Base-by-base conservation (phyloP, 2,113 vertebrate genomes). In the Aythya baeri region DNA sequence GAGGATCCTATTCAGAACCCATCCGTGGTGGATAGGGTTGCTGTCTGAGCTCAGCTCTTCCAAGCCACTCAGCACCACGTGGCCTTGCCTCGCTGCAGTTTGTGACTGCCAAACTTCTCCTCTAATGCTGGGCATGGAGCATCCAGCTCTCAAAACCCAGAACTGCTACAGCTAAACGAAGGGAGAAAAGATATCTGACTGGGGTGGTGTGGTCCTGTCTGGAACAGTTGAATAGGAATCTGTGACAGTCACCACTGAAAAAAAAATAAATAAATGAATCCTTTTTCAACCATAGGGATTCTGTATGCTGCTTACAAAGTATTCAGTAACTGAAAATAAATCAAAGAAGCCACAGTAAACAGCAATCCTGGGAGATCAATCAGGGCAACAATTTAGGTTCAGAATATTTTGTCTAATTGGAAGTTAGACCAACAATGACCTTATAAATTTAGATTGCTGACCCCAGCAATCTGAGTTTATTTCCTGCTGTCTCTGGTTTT, bases 11-110 rank as follows among this genome's bases (percentile, higher is more conserved):
- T 62, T 74, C 16, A 8, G 31, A n/a, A 36, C 34, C 81, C 44
- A 29, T 57, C 34, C 22, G 72, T 44, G 7, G 22, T 26, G 17
- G 18, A 12, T 0, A 21, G n/a, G 12, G 11, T 29, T 62, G 21
- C 20, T 71, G 66, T 18, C n/a, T 27, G 20, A 71, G 13, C 20
- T 6, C 0, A 8, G 27, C 17, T 41, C n/a, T 36, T 43, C 52
- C 46, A 49, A 44, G n/a, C 29, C 36, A 15, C 31, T 32, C 18
- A 11, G 49, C 22, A 62, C 21, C 18, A 21, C 7, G 23, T 2
- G 0, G n/a, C 18, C 26, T 25, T 10, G 11, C 5, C 5, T 34
- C 8, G 3, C 1, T 17, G 65, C 5, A 21, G 17, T 43, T 26
- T 38, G 59, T 7, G 54, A 32, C 4, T 7, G 17, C 25, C 31